Evolutionary conservation across 2,888 invertebrate species (phyloP).

Genomic region (Callosobruchus maculatus): DNA sequence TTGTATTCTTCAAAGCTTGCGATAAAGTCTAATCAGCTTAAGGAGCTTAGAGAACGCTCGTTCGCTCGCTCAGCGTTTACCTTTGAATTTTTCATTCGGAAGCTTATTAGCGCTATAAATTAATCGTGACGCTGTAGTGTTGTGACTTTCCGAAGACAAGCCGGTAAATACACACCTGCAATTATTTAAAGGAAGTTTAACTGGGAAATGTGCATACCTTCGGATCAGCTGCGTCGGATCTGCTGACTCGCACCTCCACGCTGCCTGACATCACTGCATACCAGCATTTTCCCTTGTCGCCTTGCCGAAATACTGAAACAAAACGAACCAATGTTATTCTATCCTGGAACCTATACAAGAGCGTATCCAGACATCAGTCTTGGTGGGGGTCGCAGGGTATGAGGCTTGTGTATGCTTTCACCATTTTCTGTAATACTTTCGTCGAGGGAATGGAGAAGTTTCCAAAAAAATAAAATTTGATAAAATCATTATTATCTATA

Average conservation of each 20-base stretch:
- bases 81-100: background rate
- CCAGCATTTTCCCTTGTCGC: conserved; percentile 76
- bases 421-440: too few relatives aligned
- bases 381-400: too few relatives aligned
- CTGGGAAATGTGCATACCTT: conserved; percentile 52
- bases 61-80: background rate
- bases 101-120: background rate
- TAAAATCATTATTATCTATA: too few relatives aligned
- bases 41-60: background rate
- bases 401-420: too few relatives aligned
- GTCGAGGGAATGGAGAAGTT: too few relatives aligned
- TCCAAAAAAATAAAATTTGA: too few relatives aligned
- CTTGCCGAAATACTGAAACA: conserved; percentile 69
- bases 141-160: background rate
- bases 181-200: background rate
- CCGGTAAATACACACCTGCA: background rate
- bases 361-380: too few relatives aligned
- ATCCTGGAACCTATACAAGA: too few relatives aligned
- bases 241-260: conserved; percentile 63
- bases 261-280: conserved; percentile 72
- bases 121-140: background rate
- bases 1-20: background rate
- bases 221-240: conserved; percentile 52
- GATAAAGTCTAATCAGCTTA: background rate
- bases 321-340: conserved; percentile 4